Conservation (phyloP, 2,888 invertebrate species). For the Phlogophora meticulosa region DNA sequence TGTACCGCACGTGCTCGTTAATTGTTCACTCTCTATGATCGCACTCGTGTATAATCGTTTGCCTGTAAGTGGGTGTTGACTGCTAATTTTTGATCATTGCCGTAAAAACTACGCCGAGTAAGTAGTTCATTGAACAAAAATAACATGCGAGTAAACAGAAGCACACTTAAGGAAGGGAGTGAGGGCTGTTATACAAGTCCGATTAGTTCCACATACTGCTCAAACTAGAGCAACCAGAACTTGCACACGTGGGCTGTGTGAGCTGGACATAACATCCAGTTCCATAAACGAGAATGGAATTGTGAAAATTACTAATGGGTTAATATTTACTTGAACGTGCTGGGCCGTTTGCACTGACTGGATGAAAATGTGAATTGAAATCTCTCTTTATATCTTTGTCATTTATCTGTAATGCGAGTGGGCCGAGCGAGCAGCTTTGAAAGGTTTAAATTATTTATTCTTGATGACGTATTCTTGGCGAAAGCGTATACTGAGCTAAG, state of each 20-base stretch:
- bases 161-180: not conserved
- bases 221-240: conserved; percentile 19
- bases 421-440: not conserved
- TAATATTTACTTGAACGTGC: conserved; percentile 33
- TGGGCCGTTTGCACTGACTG: not conserved
- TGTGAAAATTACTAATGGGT: conserved; percentile 15
- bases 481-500: not conserved
- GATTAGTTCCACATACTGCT: conserved; percentile 36
- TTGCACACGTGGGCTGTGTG: conserved; percentile 5
- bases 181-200: conserved; percentile 28
- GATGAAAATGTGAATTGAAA: conserved; percentile 10
- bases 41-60: conserved; percentile 5
- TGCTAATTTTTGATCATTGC: conserved; percentile 6
- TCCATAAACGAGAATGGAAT: conserved; percentile 7
- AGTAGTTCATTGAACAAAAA: conserved; percentile 36
- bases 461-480: not conserved
- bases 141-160: conserved; percentile 44
- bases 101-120: conserved; percentile 28
- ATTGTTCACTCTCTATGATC: conserved; percentile 7
- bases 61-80: conserved; percentile 9
- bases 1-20: conserved; percentile 2
- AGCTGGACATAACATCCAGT: conserved; percentile 7
- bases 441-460: not conserved
- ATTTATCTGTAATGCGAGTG: conserved; percentile 7
- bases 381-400: conserved; percentile 19